Evolutionary conservation across 2,797 vertebrate species (phyloP), one percentile per base, ranked within the genome.

Genomic region (Gadopsis marmoratus): DNA sequence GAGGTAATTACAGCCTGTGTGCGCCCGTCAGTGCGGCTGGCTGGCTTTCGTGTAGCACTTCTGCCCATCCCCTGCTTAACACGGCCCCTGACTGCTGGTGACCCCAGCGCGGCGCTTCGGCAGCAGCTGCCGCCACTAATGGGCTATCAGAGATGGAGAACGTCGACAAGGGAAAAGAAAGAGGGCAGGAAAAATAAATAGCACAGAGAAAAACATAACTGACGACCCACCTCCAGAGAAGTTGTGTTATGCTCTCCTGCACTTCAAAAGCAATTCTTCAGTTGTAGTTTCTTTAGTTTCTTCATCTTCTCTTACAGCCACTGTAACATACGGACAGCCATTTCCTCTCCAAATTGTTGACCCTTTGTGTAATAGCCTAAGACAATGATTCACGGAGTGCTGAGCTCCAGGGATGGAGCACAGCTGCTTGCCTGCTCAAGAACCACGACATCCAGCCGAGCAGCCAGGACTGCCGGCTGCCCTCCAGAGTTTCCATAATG

Each of bases 1-100:
- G 79, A 23, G 78, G 71, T 92, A 93, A 92, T 93, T 93, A 91
- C 87, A 91, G 68, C 73, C 66, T 82, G 77, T 80, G 79, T 86
- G 87, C 90, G 82, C 74, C 73, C 64, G 81, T 91, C 89, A 86
- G 72, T 37, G 82, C 12, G 41, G 68, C 70, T 70, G 83, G 81
- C 4, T 82, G 76, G 54, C 75, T 82, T 78, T 87, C 76, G 79
- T 68, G 72, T 54, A 64, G 76, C 72, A 48, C 79, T 83, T 53
- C 63, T 82, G 66, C 85, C 75, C 86, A 76, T 79, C 79, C 64
- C 67, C 86, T 71, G 86, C 80, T 79, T 64, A 80, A 85, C 87
- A 68, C 26, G 1, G 78, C 67, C 67, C 33, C 84, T 80, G 82
- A 81, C 88, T 89, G 76, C 84, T 43, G 47, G 67, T 81, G 87